phyloP scores from a whole-genome alignment of 2,888 invertebrate species.

The Cylloceria caligata region DNA sequence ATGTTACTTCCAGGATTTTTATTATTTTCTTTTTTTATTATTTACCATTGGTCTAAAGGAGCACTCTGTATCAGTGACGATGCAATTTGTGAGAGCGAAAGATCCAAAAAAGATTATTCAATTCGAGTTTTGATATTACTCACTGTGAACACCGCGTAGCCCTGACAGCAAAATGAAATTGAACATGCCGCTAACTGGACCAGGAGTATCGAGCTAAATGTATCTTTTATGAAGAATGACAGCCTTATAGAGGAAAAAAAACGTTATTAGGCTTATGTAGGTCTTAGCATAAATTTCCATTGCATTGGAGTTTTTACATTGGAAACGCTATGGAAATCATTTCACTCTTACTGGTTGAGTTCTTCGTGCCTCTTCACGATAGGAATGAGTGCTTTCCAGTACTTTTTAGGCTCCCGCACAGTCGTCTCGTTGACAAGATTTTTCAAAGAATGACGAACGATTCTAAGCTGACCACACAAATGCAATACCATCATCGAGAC shows the following conservation, averaged over 20 bases:
- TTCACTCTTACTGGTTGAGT: constrained; percentile 25
- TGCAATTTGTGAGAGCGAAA: too few relatives aligned
- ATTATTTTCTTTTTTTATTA: too few relatives aligned
- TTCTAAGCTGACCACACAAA: constrained; percentile 73
- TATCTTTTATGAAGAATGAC: constrained; percentile 46
- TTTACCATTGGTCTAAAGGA: too few relatives aligned
- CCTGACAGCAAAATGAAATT: constrained; percentile 64
- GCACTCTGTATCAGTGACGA: too few relatives aligned
- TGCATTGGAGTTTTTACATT: not conserved
- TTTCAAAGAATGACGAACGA: constrained; percentile 25
- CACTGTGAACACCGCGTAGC: constrained; percentile 61
- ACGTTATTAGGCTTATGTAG: not conserved
- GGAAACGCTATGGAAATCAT: not conserved
- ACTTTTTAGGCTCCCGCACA: not conserved
- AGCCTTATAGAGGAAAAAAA: constrained; percentile 36
- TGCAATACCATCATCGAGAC: constrained; percentile 73
- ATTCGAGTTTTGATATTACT: constrained; percentile 15
- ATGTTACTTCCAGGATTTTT: too few relatives aligned
- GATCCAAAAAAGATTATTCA: too few relatives aligned
- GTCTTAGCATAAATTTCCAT: not conserved
- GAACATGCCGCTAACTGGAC: constrained; percentile 63
- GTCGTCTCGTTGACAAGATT: constrained; percentile 34
- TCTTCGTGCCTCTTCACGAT: constrained; percentile 50
- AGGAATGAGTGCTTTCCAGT: constrained; percentile 7
- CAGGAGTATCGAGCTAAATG: constrained; percentile 62